Evolutionary conservation across 2,888 invertebrate species (phyloP).

Genomic region (Empis livida): DNA sequence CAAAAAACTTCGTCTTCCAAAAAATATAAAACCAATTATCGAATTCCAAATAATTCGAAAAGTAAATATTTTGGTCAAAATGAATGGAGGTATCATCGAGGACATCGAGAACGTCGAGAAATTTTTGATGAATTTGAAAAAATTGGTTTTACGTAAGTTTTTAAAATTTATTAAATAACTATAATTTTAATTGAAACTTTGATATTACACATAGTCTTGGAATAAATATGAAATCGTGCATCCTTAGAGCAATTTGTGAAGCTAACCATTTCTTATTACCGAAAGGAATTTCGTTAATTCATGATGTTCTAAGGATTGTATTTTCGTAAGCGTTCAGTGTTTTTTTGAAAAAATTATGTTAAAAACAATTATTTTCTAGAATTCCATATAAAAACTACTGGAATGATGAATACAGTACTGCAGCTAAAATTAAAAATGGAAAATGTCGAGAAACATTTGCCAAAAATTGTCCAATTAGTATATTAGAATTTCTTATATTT

Average conservation of each 20-base stretch:
- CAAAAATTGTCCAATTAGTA: neutral
- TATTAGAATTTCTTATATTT: neutral
- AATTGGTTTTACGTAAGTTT: constrained; percentile 18
- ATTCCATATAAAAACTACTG: neutral
- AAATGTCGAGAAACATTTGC: neutral
- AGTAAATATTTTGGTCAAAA: neutral
- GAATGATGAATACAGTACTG: neutral
- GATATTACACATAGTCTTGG: constrained; percentile 9
- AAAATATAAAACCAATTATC: neutral
- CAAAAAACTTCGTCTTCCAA: constrained; percentile 9
- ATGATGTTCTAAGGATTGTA: constrained; percentile 47
- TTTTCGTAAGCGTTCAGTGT: constrained; percentile 40
- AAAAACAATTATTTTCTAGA: neutral
- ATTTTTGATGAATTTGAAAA: constrained; percentile 20
- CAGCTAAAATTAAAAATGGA: neutral
- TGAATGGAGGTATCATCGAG: constrained; percentile 16
- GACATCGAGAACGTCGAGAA: constrained; percentile 20
- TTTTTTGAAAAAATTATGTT: neutral
- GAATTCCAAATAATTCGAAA: neutral
- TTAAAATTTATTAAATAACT: neutral
- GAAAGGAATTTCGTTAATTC: constrained; percentile 46
- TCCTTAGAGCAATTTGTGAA: constrained; percentile 54
- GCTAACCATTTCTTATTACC: constrained; percentile 40
- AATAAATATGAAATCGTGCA: constrained; percentile 34
- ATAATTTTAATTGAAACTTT: no score